Evolutionary conservation across 2,797 vertebrate genomes (phyloP).

Genomic region (Phaenicophaeus curvirostris): DNA sequence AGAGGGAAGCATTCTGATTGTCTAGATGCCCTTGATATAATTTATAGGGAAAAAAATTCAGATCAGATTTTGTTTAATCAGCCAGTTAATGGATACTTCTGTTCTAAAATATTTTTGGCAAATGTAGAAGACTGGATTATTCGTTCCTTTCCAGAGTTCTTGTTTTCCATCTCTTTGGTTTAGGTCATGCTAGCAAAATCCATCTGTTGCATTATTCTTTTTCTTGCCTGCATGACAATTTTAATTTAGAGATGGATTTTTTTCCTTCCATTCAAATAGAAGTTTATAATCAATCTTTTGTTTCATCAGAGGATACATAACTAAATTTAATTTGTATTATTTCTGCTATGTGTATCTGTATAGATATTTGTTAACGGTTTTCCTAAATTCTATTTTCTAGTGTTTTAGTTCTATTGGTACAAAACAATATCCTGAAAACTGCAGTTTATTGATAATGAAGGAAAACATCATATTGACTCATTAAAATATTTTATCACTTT

Average conservation of each 20-base stretch:
- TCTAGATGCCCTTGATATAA: background rate
- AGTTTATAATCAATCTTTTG: background rate
- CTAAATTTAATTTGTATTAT: background rate
- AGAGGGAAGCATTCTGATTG: background rate
- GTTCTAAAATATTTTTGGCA: background rate
- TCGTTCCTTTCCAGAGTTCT: background rate
- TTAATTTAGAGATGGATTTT: conserved; percentile 14
- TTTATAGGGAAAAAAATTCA: background rate
- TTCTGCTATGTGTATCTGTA: background rate
- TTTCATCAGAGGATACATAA: background rate
- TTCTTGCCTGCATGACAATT: background rate
- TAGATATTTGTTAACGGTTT: background rate
- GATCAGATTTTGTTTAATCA: background rate
- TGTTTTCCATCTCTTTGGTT: background rate
- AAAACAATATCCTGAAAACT: background rate
- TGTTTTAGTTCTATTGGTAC: background rate
- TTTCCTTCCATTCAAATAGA: conserved; percentile 21
- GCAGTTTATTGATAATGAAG: background rate
- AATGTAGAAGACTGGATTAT: background rate
- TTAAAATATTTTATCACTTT: background rate
- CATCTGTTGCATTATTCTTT: background rate
- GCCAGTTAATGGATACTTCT: background rate
- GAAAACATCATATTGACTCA: background rate
- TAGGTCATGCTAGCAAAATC: background rate
- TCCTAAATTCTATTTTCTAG: background rate